phyloP scores from a whole-genome alignment of 2,113 vertebrate genomes.

The Heptranchias perlo region DNA sequence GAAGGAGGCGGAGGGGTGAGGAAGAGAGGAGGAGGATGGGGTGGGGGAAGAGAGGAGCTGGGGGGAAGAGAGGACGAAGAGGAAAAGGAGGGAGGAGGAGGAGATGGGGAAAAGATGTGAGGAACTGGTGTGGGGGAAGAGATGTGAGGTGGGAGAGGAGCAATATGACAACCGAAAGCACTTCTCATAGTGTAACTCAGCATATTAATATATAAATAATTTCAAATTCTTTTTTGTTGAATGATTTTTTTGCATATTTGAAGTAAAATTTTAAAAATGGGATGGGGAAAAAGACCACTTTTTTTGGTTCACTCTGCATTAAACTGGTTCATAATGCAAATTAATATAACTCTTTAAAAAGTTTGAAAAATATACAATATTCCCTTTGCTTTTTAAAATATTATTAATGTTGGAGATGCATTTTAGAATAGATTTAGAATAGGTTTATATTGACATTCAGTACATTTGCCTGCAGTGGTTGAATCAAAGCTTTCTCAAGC shows the following conservation, averaged over 20 bases:
- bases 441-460: neutral
- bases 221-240: neutral
- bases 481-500: neutral
- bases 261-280: neutral
- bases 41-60: no score
- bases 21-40: no score
- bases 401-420: slow-evolving; percentile 54
- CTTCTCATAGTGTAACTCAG: neutral
- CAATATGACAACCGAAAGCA: neutral
- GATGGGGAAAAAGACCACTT: neutral
- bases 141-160: neutral
- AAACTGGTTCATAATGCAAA: neutral
- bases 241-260: neutral
- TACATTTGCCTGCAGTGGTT: neutral
- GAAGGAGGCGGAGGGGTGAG: neutral
- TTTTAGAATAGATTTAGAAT: neutral
- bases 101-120: neutral
- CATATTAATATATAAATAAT: neutral
- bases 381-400: slow-evolving; percentile 51
- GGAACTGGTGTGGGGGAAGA: neutral
- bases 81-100: neutral
- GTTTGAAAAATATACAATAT: neutral
- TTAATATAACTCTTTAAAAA: neutral
- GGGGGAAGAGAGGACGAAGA: neutral
- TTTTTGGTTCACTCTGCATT: neutral